Evolutionary conservation across 2,888 invertebrate species (phyloP).

Genomic region (Eupithecia insigniata): DNA sequence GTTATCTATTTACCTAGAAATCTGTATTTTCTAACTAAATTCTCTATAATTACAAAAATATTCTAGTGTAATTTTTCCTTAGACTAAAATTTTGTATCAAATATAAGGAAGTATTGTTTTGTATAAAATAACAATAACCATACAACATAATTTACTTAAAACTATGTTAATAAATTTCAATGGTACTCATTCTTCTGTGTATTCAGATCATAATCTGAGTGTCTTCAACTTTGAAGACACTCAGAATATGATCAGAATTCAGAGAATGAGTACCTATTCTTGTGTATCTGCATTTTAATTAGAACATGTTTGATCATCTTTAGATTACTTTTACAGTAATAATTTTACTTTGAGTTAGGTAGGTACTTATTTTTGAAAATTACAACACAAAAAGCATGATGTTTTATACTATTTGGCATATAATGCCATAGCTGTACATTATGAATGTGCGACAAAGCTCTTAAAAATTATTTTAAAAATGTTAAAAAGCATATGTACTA

Average conservation of each 20-base stretch:
- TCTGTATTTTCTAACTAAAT: constrained; percentile 27
- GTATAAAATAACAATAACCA: constrained; percentile 24
- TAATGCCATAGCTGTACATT: neutral
- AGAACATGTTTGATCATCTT: neutral
- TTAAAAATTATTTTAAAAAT: neutral
- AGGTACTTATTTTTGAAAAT: neutral
- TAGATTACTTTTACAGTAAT: neutral
- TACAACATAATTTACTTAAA: constrained; percentile 13
- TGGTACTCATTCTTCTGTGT: too few relatives aligned
- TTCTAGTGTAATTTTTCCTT: constrained; percentile 51
- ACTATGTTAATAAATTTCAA: constrained; percentile 21
- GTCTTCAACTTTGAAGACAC: too few relatives aligned
- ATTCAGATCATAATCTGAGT: constrained; percentile 18
- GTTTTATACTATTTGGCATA: neutral
- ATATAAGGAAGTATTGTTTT: constrained; percentile 35
- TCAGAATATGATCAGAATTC: too few relatives aligned
- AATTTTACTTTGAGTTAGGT: neutral
- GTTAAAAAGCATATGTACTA: neutral
- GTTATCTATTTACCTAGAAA: constrained; percentile 10
- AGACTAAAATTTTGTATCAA: constrained; percentile 49
- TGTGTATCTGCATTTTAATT: too few relatives aligned
- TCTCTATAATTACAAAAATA: constrained; percentile 46
- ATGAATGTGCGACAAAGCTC: neutral
- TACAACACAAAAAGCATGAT: neutral
- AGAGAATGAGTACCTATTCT: too few relatives aligned